A percentile compares a stretch with the other conserved stretches of the same genome.
These are phyloP conservation scores for Drosophila elegans DNA, from an alignment of 1,140 invertebrate genomes.

Conservation along the genomic window DNA sequence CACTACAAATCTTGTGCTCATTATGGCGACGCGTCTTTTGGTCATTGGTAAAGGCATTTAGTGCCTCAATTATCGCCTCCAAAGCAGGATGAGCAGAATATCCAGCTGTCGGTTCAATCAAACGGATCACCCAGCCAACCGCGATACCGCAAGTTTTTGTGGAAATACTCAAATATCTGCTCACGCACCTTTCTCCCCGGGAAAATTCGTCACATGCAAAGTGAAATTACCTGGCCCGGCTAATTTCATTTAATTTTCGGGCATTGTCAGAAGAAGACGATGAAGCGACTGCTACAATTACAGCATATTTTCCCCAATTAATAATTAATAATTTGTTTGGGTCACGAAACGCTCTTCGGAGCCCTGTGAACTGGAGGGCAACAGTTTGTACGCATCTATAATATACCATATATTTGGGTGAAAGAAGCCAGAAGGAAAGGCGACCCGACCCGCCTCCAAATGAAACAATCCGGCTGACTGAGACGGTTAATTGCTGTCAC, in stretches of 20 bases:
- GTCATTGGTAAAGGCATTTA: conserved; percentile 59
- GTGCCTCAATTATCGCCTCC: conserved; percentile 71
- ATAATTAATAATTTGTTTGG: conserved; percentile 84
- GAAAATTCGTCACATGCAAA: conserved; percentile 80
- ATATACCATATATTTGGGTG: conserved; percentile 24
- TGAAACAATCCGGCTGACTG: conserved; percentile 59
- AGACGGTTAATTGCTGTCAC: conserved; percentile 82
- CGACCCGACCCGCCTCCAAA: conserved; percentile 21
- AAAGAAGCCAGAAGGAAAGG: conserved; percentile 51
- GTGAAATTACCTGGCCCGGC: conserved; percentile 72
- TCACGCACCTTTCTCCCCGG: conserved; percentile 56
- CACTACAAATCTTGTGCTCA: conserved; percentile 17
- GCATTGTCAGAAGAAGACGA: conserved; percentile 43
- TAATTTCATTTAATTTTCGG: conserved; percentile 84
- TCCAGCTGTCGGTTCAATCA: conserved; percentile 73
- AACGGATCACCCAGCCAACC: conserved; percentile 56
- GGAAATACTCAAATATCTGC: background rate
- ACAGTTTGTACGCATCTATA: conserved; percentile 45
- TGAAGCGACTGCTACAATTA: conserved; percentile 78
- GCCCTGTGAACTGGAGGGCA: conserved; percentile 56
- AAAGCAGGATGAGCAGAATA: conserved; percentile 15
- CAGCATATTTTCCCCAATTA: conserved; percentile 83
- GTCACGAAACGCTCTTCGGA: conserved; percentile 69
- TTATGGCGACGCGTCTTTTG: conserved; percentile 37
- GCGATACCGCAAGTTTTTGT: conserved; percentile 7